phyloP scores from a whole-genome alignment of 1,140 invertebrate genomes.

The Drosophila pectinifera region DNA sequence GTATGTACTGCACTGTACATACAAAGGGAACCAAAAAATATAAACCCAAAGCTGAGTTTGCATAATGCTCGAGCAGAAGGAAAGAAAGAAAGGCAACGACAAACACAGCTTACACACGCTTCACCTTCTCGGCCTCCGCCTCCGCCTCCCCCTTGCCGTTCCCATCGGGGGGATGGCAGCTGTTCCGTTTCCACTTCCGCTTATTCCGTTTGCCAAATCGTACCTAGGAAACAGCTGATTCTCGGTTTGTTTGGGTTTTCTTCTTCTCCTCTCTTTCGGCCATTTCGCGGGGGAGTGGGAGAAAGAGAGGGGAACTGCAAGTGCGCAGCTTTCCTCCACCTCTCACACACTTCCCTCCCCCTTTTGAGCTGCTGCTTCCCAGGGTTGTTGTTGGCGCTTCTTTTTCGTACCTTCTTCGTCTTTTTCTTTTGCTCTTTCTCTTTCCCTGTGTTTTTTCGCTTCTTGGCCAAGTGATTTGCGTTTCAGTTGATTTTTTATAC shows the following conservation, averaged over 20 bases:
- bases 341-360: slow-evolving; percentile 1
- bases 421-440: slow-evolving; percentile 26
- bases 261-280: background rate
- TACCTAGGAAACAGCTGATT: slow-evolving; percentile 67
- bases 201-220: slow-evolving; percentile 52
- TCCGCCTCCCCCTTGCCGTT: too few species aligned
- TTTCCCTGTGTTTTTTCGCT: slow-evolving; percentile 14
- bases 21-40: slow-evolving; percentile 34
- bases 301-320: slow-evolving; percentile 62
- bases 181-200: slow-evolving; percentile 66
- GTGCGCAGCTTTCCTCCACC: slow-evolving; percentile 62
- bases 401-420: slow-evolving; percentile 67
- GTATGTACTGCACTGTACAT: slow-evolving; percentile 9
- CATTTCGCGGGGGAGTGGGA: slow-evolving; percentile 20
- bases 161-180: slow-evolving; percentile 24
- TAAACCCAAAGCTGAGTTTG: slow-evolving; percentile 53
- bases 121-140: slow-evolving; percentile 9
- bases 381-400: slow-evolving; percentile 55
- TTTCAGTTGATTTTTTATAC: slow-evolving; percentile 76
- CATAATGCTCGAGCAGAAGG: slow-evolving; percentile 44
- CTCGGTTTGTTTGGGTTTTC: slow-evolving; percentile 51
- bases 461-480: slow-evolving; percentile 69
- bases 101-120: slow-evolving; percentile 34
- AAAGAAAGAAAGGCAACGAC: slow-evolving; percentile 25
- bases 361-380: slow-evolving; percentile 26